Base-by-base conservation (phyloP, 2,113 vertebrate species). In the Rhegmatorhina hoffmannsi region DNA sequence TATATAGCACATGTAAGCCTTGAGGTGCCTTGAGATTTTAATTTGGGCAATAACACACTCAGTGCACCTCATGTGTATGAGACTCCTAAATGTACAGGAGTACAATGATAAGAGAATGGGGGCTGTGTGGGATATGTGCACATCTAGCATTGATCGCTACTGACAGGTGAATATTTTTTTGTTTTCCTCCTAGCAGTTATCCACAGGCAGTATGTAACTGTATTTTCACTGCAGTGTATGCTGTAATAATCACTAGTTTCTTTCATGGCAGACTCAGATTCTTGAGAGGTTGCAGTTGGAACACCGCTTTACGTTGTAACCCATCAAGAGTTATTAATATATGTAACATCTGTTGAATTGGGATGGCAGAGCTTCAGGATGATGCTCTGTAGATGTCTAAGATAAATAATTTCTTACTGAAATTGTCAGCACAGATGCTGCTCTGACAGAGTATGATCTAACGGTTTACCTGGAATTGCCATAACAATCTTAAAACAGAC, bases 381-480 rank as follows among this genome's bases (percentile, higher is more conserved):
- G 10, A 60, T 72, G 80, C 40, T 87, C 50, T 74, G 46, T 73
- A 62, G 31, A 73, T 76, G 62, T 83, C 67, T 40, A 76, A 80
- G 80, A 83, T 40, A 68, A 90, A 76, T 64, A 88, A 86, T 83
- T 73, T 68, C 63, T 64, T 56, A 36, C 49, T 90, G 70, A 86
- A 95, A 94, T 17, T 90, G 63, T 79, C 72, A 73, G 72, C 75
- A 79, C 62, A 93, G 82, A 79, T 79, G 67, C 67, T 86, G 36
- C 63, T 92, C 78, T 77, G 80, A 86, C 76, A 95, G 55, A 29
- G 11, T 24, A 36, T 25, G 83, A 80, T 88, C 75, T 80, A 79
- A 83, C 0, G 0, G 49, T 73, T 94, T 88, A 92, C 76, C 76
- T 64, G 40, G 31, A 76, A 85, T 59, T 80, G 72, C 86, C 6